phyloP scores from a whole-genome alignment of 2,797 vertebrate genomes.

The Clangula hyemalis region DNA sequence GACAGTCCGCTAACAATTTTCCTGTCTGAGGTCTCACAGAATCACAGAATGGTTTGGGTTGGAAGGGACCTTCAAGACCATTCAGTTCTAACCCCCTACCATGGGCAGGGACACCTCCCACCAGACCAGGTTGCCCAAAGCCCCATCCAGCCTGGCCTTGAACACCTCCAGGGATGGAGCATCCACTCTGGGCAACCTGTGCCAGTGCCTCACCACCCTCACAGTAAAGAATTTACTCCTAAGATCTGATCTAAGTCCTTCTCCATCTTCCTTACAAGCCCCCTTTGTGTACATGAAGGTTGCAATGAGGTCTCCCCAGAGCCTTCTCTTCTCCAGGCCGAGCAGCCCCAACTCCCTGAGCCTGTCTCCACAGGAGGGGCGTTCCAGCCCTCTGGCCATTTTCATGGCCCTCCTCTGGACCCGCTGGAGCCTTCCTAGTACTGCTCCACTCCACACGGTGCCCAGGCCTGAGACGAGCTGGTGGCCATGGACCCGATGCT shows the following conservation, averaged over 20 bases:
- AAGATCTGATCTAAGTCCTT: no score
- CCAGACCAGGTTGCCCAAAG: background rate
- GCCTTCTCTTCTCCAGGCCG: no score
- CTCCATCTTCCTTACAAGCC: no score
- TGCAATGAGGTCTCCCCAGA: no score
- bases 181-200: background rate
- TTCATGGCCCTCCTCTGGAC: background rate
- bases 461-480: background rate
- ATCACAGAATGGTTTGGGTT: background rate
- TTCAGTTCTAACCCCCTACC: background rate
- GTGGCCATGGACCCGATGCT: fast-evolving
- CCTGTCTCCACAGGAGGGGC: no score
- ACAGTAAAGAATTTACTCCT: background rate
- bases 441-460: background rate
- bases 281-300: background rate
- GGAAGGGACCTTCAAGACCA: background rate
- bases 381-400: background rate
- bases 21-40: background rate
- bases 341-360: no score
- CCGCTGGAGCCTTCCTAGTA: background rate
- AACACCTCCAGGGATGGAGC: background rate
- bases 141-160: background rate
- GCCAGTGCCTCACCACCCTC: background rate
- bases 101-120: background rate
- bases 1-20: background rate